These are phyloP conservation scores for Atrichornis clamosus DNA, from an alignment of 2,113 vertebrate genomes.

Conservation along the genomic window DNA sequence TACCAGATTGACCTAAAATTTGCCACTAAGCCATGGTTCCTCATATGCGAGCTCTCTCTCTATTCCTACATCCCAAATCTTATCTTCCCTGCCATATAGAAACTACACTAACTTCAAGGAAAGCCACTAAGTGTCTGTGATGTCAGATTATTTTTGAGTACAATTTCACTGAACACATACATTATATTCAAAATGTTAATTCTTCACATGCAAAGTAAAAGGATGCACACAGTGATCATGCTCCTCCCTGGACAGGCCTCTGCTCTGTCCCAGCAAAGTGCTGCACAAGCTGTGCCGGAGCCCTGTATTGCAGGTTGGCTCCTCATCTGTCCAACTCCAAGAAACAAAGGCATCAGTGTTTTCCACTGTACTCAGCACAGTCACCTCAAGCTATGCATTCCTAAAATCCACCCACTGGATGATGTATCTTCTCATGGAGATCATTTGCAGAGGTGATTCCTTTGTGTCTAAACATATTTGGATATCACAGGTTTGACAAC, in stretches of 20 bases:
- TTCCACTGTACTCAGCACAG: accelerated
- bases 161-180: neutral
- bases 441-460: neutral
- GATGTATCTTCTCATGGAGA: neutral
- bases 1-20: neutral
- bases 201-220: neutral
- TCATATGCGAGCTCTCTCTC: neutral
- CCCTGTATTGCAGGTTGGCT: neutral
- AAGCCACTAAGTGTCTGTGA: neutral
- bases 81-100: neutral
- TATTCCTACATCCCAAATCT: neutral
- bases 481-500: neutral
- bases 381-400: neutral
- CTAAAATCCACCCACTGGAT: neutral
- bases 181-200: neutral
- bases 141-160: neutral
- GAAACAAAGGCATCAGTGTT: neutral
- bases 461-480: neutral
- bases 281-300: neutral
- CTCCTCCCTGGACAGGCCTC: neutral
- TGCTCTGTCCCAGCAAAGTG: neutral
- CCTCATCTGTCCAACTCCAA: neutral
- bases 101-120: neutral
- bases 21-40: neutral
- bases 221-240: neutral